Conservation (phyloP, 1,140 invertebrate species). For the Yoshiicerus persimilis region DNA sequence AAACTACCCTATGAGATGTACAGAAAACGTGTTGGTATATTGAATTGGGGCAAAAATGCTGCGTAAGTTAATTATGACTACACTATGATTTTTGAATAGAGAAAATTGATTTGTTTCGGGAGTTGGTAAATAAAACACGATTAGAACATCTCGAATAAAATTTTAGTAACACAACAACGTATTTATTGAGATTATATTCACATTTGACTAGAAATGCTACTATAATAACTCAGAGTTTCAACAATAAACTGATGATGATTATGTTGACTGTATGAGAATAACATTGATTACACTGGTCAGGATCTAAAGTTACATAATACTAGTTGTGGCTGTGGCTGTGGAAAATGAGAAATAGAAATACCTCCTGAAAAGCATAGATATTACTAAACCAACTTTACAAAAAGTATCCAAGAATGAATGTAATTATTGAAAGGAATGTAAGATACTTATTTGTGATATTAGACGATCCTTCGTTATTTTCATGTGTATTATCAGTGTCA, state of each 20-base stretch:
- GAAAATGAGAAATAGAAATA: background rate
- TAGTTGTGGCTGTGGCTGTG: too few species aligned
- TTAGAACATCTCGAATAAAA: background rate
- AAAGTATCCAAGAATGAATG: background rate
- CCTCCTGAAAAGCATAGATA: too few species aligned
- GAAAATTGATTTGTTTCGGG: too few species aligned
- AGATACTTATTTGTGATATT: background rate
- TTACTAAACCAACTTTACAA: background rate
- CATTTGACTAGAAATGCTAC: background rate
- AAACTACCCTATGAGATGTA: too few species aligned
- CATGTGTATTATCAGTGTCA: background rate
- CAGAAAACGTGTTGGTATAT: too few species aligned
- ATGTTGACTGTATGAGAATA: background rate
- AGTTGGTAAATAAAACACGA: too few species aligned
- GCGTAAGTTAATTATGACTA: too few species aligned
- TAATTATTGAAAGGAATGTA: background rate
- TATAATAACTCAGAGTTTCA: background rate
- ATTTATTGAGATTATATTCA: background rate
- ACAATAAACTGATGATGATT: background rate
- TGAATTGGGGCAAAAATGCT: too few species aligned
- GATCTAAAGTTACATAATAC: background rate
- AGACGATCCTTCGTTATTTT: background rate
- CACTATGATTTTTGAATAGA: too few species aligned
- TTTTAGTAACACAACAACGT: background rate
- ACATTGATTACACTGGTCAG: background rate